A percentile compares a stretch with the other conserved stretches of the same genome.
Evolutionary conservation across 1,140 invertebrate species (phyloP).

Genomic region (Prorops nasuta): DNA sequence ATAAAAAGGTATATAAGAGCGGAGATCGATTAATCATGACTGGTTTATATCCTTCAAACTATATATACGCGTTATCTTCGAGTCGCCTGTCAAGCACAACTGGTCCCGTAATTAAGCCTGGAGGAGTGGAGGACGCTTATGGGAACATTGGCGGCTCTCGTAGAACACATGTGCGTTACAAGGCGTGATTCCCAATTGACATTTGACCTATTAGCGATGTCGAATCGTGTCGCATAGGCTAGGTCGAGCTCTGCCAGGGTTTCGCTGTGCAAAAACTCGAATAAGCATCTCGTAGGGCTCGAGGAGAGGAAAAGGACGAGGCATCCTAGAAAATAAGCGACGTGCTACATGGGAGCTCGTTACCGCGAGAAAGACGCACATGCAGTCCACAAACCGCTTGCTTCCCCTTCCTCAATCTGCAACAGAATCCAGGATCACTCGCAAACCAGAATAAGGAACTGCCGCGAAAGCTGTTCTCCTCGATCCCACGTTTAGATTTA

Average conservation of each 20-base stretch:
- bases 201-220: conserved; percentile 27
- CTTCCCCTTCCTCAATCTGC: conserved; percentile 18
- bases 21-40: no score
- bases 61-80: no score
- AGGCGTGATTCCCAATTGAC: conserved; percentile 13
- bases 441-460: conserved; percentile 43
- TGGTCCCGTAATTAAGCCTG: no score
- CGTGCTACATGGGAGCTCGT: conserved; percentile 52
- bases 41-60: no score
- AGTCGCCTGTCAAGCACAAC: no score
- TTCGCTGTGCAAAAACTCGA: conserved; percentile 31
- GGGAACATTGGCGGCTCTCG: neutral
- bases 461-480: conserved; percentile 25
- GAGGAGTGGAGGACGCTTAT: neutral
- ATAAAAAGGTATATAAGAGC: no score
- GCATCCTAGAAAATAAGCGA: conserved; percentile 45
- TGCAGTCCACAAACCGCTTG: no score
- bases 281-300: conserved; percentile 7
- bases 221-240: conserved; percentile 22
- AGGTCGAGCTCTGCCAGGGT: conserved; percentile 9
- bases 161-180: conserved; percentile 15
- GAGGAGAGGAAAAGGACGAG: conserved; percentile 27
- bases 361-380: conserved; percentile 40
- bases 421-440: conserved; percentile 18
- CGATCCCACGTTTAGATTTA: conserved; percentile 43